Evolutionary conservation across 2,113 vertebrate genomes (phyloP).

Genomic region (Poeciliopsis occidentalis): DNA sequence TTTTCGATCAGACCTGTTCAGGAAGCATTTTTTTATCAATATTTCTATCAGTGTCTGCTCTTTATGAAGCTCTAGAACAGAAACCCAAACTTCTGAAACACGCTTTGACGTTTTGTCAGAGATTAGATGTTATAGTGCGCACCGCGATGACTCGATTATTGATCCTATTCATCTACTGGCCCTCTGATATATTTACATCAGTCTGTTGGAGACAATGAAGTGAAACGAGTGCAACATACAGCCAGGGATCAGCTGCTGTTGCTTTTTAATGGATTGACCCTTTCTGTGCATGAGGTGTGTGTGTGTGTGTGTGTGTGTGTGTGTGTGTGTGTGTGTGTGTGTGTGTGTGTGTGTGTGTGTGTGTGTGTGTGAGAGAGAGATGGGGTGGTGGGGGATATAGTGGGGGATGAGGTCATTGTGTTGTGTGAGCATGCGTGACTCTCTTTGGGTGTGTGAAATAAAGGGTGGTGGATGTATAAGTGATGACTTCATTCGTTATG

Average conservation of each 20-base stretch:
- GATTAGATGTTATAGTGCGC: constrained; percentile 15
- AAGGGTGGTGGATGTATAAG: constrained; percentile 47
- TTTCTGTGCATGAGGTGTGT: constrained; percentile 38
- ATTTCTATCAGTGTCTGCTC: background rate
- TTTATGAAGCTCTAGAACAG: background rate
- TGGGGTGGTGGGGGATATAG: constrained; percentile 44
- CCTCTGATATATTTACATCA: constrained; percentile 47
- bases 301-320: constrained; percentile 44
- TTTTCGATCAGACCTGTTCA: too few species aligned
- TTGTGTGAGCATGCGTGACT: constrained; percentile 72
- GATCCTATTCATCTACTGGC: constrained; percentile 33
- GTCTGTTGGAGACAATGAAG: constrained; percentile 34
- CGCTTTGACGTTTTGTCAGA: constrained; percentile 1
- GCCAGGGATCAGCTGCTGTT: constrained; percentile 67
- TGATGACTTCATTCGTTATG: constrained; percentile 70
- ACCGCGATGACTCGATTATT: constrained; percentile 35
- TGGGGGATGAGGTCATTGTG: constrained; percentile 76
- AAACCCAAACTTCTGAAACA: background rate
- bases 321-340: constrained; percentile 44
- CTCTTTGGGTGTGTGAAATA: constrained; percentile 53
- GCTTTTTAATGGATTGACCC: constrained; percentile 69
- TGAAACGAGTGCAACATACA: constrained; percentile 53
- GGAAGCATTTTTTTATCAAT: background rate
- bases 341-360: constrained; percentile 39
- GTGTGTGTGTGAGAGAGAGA: constrained; percentile 58